These are phyloP conservation scores for Bos indicus DNA, from an alignment of 2,113 vertebrate genomes.

Conservation along the genomic window DNA sequence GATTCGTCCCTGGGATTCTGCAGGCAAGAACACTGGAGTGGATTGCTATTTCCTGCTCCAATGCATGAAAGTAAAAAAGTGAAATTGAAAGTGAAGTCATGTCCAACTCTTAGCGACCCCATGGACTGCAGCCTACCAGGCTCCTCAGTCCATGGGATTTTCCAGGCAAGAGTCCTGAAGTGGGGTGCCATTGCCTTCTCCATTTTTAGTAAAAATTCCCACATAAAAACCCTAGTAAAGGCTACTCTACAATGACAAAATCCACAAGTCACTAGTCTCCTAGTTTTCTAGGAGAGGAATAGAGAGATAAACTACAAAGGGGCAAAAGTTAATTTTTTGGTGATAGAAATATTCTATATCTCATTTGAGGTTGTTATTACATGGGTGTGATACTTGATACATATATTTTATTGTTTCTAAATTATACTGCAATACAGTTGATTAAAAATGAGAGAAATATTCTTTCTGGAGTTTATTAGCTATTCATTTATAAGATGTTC, in stretches of 20 bases:
- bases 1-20: background rate
- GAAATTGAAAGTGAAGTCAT: no score
- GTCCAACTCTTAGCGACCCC: no score
- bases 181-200: no score
- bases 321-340: background rate
- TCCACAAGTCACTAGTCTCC: background rate
- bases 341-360: background rate
- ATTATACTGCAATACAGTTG: background rate
- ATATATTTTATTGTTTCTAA: background rate
- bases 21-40: no score
- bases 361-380: background rate
- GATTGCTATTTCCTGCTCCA: no score
- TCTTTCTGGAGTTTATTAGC: background rate
- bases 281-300: background rate
- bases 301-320: background rate
- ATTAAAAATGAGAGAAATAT: background rate
- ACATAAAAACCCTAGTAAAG: background rate
- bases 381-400: background rate
- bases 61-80: no score
- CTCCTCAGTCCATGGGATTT: no score
- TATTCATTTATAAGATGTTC: background rate
- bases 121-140: no score
- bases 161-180: no score
- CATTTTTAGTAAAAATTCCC: background rate
- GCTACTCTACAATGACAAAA: background rate